These are phyloP conservation scores for Mongoloraphidia duomilia DNA, from an alignment of 2,888 invertebrate genomes.

Conservation along the genomic window DNA sequence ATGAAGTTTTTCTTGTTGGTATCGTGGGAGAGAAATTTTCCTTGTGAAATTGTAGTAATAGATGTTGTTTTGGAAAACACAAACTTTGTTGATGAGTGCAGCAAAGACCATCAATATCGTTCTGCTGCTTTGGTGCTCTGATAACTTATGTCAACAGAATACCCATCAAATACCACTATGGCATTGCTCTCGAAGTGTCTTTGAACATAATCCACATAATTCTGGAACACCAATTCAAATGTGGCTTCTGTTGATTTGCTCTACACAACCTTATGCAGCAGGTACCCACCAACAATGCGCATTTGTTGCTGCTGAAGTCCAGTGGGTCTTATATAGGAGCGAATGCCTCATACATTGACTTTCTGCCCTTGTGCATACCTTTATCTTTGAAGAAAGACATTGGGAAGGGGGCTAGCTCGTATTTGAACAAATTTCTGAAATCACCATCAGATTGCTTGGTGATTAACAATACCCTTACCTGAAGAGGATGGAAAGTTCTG, in stretches of 20 bases:
- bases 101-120: conserved; percentile 6
- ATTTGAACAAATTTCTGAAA: conserved; percentile 10
- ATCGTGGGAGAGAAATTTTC: conserved; percentile 12
- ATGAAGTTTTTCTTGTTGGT: conserved; percentile 11
- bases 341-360: conserved; percentile 11
- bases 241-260: too few species aligned
- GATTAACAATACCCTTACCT: too few species aligned
- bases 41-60: conserved; percentile 8
- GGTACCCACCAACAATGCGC: conserved; percentile 7
- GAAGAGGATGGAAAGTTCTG: too few species aligned
- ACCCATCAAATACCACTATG: conserved; percentile 10
- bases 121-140: conserved; percentile 9
- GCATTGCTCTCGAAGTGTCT: conserved; percentile 7
- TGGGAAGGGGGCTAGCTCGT: conserved; percentile 15
- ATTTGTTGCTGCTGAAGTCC: conserved; percentile 9
- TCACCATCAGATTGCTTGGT: too few species aligned
- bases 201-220: conserved; percentile 6
- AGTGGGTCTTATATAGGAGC: conserved; percentile 7
- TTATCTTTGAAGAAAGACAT: conserved; percentile 12
- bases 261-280: conserved; percentile 5
- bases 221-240: conserved; percentile 2
- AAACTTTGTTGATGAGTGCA: conserved; percentile 6
- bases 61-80: conserved; percentile 7
- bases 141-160: conserved; percentile 6
- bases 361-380: conserved; percentile 15